Percentiles rank a stretch among this genome's conserved stretches.
These are phyloP conservation scores for Dicrostonyx torquatus DNA, from an alignment of 2,797 vertebrate genomes.

Conservation along the genomic window DNA sequence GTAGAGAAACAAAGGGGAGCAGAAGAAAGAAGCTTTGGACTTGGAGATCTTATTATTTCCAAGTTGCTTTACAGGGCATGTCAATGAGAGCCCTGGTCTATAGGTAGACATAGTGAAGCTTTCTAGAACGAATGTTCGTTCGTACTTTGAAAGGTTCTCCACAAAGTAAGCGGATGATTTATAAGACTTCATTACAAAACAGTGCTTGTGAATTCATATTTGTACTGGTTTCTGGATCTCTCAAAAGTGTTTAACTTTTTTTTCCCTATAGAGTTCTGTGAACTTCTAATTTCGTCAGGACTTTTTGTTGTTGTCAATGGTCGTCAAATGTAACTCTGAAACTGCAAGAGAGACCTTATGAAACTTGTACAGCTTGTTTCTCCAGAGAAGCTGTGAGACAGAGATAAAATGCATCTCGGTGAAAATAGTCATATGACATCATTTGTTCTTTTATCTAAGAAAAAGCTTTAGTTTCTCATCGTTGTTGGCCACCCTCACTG, in stretches of 20 bases:
- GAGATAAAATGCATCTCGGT: not conserved
- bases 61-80: not conserved
- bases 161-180: not conserved
- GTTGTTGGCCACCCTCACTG: not conserved
- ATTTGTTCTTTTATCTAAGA: slow-evolving; percentile 12
- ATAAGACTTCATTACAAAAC: slow-evolving; percentile 36
- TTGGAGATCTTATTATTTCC: not conserved
- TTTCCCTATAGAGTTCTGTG: slow-evolving; percentile 2
- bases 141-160: not conserved
- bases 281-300: not conserved
- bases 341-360: not conserved
- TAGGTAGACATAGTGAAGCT: not conserved
- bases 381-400: not conserved
- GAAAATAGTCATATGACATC: not conserved
- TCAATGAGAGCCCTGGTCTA: not conserved
- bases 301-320: not conserved
- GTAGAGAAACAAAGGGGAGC: not conserved
- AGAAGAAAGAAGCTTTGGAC: not conserved
- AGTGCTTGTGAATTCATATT: slow-evolving; percentile 36
- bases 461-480: not conserved
- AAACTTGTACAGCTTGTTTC: not conserved
- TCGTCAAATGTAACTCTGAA: not conserved
- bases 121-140: slow-evolving; percentile 19
- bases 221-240: slow-evolving; percentile 48
- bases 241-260: slow-evolving; percentile 49